These are phyloP conservation scores for Epizoanthus stellaris DNA, from an alignment of 92 coral and sea anemone species.

Conservation along the genomic window DNA sequence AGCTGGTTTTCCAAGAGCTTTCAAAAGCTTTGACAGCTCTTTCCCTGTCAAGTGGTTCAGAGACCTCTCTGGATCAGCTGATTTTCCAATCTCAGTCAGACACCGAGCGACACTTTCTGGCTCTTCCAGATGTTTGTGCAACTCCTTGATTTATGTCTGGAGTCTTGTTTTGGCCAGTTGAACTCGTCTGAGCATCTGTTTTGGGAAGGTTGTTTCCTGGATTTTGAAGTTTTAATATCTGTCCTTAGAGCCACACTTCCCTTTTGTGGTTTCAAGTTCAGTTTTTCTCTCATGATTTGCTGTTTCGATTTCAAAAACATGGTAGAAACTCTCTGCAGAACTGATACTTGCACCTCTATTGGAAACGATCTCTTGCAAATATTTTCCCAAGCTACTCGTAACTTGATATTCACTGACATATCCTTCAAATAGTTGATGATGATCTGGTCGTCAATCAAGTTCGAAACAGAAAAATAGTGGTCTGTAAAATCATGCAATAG, in stretches of 20 bases:
- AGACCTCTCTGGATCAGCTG: slow-evolving; percentile 7
- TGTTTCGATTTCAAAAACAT: slow-evolving; percentile 64
- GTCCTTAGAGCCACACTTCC: slow-evolving; percentile 47
- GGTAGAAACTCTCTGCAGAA: slow-evolving; percentile 47
- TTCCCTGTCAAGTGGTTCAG: slow-evolving; percentile 47
- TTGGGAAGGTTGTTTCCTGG: slow-evolving; percentile 17
- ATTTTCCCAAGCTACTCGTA: slow-evolving; percentile 14
- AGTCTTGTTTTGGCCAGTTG: neutral
- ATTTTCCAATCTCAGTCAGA: slow-evolving; percentile 26
- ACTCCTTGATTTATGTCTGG: slow-evolving; percentile 27
- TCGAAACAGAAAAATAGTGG: slow-evolving; percentile 18
- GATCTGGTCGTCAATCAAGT: slow-evolving; percentile 23
- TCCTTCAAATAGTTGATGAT: slow-evolving; percentile 26
- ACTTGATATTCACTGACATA: neutral
- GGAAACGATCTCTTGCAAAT: slow-evolving; percentile 1
- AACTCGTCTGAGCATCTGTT: neutral
- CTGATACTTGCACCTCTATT: slow-evolving; percentile 17
- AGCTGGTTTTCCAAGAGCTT: slow-evolving; percentile 57
- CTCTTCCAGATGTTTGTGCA: slow-evolving; percentile 32
- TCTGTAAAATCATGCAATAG: neutral
- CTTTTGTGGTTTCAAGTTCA: slow-evolving; percentile 59
- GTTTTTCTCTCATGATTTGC: slow-evolving; percentile 51
- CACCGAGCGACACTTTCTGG: slow-evolving; percentile 47
- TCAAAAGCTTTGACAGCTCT: slow-evolving; percentile 43
- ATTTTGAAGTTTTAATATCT: slow-evolving; percentile 29